A percentile compares a stretch with the other conserved stretches of the same genome.
phyloP scores from a whole-genome alignment of 2,113 vertebrate species.

The Propithecus coquereli region DNA sequence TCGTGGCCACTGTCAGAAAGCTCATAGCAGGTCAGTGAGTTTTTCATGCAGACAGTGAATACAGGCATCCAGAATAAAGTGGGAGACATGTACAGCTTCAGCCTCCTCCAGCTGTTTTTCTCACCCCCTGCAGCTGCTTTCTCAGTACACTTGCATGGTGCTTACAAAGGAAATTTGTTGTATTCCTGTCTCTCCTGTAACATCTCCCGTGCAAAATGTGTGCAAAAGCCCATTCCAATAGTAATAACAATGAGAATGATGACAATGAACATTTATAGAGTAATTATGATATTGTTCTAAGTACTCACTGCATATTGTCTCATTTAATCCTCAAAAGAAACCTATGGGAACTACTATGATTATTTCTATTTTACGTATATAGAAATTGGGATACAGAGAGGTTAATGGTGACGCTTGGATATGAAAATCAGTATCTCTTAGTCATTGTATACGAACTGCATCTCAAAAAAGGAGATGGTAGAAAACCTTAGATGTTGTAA shows the following conservation, averaged over 20 bases:
- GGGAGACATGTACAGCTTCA: not conserved
- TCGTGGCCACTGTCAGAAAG: not conserved
- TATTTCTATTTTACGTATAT: not conserved
- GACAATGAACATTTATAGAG: not conserved
- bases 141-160: not conserved
- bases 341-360: not conserved
- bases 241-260: not conserved
- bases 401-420: not conserved
- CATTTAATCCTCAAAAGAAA: not conserved
- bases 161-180: not conserved
- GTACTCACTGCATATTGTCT: not conserved
- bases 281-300: not conserved
- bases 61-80: not conserved
- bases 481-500: not conserved
- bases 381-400: not conserved
- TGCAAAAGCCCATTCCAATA: not conserved
- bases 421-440: not conserved
- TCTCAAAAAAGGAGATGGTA: not conserved
- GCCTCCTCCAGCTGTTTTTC: not conserved
- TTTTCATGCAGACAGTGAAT: not conserved
- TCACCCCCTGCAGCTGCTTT: not conserved
- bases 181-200: not conserved
- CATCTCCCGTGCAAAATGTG: not conserved
- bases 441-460: not conserved
- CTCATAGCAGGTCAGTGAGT: too few relatives aligned